phyloP scores from a whole-genome alignment of 2,888 invertebrate genomes.

The Herminia tarsipennalis region DNA sequence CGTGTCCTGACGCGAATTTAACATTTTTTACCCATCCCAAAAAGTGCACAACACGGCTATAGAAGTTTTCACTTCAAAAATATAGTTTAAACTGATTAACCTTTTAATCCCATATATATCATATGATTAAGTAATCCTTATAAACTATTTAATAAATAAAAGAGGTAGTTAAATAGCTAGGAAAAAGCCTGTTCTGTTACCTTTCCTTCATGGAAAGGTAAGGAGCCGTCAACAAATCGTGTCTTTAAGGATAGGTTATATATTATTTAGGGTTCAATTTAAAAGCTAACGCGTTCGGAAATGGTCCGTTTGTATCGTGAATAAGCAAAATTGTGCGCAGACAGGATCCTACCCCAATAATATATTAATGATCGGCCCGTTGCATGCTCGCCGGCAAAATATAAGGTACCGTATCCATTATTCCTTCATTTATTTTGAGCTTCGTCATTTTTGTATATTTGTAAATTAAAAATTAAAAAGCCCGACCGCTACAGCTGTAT shows the following conservation, averaged over 20 bases:
- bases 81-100: too few species aligned
- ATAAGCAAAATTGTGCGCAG: conserved; percentile 70
- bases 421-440: conserved; percentile 50
- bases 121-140: too few species aligned
- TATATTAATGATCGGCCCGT: conserved; percentile 68
- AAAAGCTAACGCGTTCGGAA: conserved; percentile 71
- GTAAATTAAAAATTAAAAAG: conserved; percentile 15
- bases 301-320: conserved; percentile 69
- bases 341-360: conserved; percentile 61
- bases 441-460: conserved; percentile 44
- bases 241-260: conserved; percentile 63
- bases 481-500: neutral
- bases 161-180: neutral
- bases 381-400: conserved; percentile 35
- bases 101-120: too few species aligned
- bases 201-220: too few species aligned
- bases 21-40: too few species aligned
- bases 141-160: too few species aligned
- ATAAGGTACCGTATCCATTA: conserved; percentile 57
- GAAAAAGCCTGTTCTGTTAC: neutral
- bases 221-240: conserved; percentile 51
- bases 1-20: too few species aligned
- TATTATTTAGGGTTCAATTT: conserved; percentile 77
- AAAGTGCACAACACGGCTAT: too few species aligned
- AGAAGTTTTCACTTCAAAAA: too few species aligned